Evolutionary conservation across 2,113 vertebrate species (phyloP), one percentile per base, ranked within the genome.

Genomic region (Poeciliopsis turrubarensis): DNA sequence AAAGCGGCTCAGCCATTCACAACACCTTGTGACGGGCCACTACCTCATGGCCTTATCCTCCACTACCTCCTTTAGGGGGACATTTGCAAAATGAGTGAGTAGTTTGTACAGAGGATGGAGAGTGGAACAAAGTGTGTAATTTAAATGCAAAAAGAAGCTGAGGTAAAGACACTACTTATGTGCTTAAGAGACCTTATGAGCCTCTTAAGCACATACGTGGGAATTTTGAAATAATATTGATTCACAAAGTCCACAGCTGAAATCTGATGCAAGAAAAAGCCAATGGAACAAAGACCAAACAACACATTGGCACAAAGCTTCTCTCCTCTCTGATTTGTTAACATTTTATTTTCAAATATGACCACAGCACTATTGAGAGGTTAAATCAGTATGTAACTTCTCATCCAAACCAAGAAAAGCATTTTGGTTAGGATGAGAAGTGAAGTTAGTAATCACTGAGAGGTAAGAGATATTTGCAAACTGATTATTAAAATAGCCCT

Each of bases 1-100:
- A 93, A 91, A 93, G 90, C 91, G 90, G 87, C 80, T 94, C 92
- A 92, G 62, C 90, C 92, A 85, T 93, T 93, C 86, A 94, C 85
- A 92, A 93, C 92, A 82, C 73, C 82, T 90, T 81, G 87, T 92
- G 89, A 93, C 92, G 81, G 88, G 75, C 69, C 74, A 26, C 77
- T 72, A 75, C 83, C 83, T 78, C 70, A 66, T 75, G 32, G 73
- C 41, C 81, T 77, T 13, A 41, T 72, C 68, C 25, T 72, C 68
- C 66, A 69, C 51, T 32, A n/a, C 81, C 85, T 78, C 86, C 85
- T 32, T 64, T 73, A 5, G 86, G n/a, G 89, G 77, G 62, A 82
- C 85, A 86, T 92, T 89, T 89, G 87, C 88, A 91, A 93, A 93
- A 92, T 92, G 94, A 92, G 82, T 68, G 74, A 85, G 89, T 85